Percentiles rank a stretch among this genome's conserved stretches.
Evolutionary conservation across 2,888 invertebrate genomes (phyloP).

Genomic region (Drosophila hamatofila): DNA sequence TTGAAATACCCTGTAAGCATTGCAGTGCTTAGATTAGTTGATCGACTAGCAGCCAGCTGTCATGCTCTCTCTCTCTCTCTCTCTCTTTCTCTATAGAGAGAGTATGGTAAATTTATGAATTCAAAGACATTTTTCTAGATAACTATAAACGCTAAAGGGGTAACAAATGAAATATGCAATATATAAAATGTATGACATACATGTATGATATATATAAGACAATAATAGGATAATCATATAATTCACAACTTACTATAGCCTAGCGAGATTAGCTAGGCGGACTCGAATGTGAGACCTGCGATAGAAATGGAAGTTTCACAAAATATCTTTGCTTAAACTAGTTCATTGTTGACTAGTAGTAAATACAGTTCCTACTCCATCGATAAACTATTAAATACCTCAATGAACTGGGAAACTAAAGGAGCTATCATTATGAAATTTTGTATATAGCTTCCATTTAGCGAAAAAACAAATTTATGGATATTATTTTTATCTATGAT

Average conservation of each 20-base stretch:
- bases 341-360: too few species aligned
- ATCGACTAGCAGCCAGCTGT: neutral
- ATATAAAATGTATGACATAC: neutral
- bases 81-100: neutral
- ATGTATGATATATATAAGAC: too few species aligned
- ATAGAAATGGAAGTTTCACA: neutral
- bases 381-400: neutral
- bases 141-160: neutral
- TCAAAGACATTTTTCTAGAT: neutral
- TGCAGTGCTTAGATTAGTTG: neutral
- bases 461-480: too few species aligned
- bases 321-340: too few species aligned
- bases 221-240: too few species aligned
- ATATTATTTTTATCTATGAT: too few species aligned
- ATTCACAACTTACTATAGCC: too few species aligned
- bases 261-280: too few species aligned
- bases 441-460: too few species aligned
- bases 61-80: neutral
- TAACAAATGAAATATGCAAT: neutral
- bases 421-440: too few species aligned
- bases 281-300: too few species aligned
- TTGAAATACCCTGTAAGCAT: conserved; percentile 33
- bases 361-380: neutral
- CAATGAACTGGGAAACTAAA: neutral
- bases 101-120: neutral